Evolutionary conservation across 2,113 vertebrate genomes (phyloP).

Genomic region (Istiophorus platypterus): DNA sequence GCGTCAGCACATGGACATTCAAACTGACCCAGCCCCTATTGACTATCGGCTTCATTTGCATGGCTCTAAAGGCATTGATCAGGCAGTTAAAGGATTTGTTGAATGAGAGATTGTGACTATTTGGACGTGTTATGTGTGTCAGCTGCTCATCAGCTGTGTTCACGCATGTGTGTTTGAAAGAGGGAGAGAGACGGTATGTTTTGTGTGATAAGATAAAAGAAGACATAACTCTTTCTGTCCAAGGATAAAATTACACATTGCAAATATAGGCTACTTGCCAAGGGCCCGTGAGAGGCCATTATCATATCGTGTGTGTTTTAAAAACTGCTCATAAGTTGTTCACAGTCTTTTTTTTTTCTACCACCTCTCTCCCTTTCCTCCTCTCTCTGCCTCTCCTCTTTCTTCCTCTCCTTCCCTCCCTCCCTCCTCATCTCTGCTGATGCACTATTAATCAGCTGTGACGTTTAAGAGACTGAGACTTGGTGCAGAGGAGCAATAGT

Average conservation of each 20-base stretch:
- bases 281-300: constrained; percentile 37
- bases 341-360: neutral
- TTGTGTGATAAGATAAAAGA: constrained; percentile 50
- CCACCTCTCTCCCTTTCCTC: constrained; percentile 6
- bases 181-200: neutral
- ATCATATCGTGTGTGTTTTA: constrained; percentile 45
- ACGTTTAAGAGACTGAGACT: constrained; percentile 56
- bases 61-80: constrained; percentile 73
- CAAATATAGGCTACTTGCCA: constrained; percentile 25
- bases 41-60: constrained; percentile 72
- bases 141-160: neutral
- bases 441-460: constrained; percentile 66
- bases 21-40: constrained; percentile 53
- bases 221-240: constrained; percentile 19
- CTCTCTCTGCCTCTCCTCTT: neutral
- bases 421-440: constrained; percentile 2
- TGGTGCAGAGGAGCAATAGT: constrained; percentile 45
- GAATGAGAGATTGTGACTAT: constrained; percentile 48
- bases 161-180: neutral
- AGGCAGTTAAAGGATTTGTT: constrained; percentile 79
- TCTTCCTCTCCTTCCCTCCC: neutral
- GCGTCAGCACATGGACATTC: constrained; percentile 27
- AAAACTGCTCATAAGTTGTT: constrained; percentile 4
- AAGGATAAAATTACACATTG: constrained; percentile 34
- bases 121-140: neutral